Evolutionary conservation across 2,888 invertebrate species (phyloP).

Genomic region (Eristalis tenax): DNA sequence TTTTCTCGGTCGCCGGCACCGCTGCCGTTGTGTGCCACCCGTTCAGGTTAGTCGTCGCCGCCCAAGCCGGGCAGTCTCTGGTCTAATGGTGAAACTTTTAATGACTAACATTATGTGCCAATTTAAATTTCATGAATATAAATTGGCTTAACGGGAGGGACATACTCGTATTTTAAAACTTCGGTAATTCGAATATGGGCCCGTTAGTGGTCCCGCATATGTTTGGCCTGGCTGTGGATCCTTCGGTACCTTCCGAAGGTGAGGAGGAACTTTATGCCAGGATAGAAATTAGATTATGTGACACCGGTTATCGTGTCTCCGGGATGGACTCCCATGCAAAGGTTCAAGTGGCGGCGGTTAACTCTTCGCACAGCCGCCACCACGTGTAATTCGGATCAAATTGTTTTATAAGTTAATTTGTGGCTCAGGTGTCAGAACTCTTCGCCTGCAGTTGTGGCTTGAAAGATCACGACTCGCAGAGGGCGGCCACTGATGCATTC

Average conservation of each 20-base stretch:
- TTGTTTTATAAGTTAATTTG: constrained; percentile 6
- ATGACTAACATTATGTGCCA: constrained; percentile 66
- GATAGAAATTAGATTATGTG: constrained; percentile 52
- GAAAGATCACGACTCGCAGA: background rate
- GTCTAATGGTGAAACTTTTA: constrained; percentile 67
- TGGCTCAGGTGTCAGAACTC: background rate
- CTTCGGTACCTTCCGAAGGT: background rate
- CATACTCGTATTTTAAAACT: constrained; percentile 51
- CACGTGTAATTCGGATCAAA: background rate
- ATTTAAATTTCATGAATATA: constrained; percentile 70
- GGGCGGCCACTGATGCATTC: too few relatives aligned
- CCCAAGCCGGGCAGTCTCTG: background rate
- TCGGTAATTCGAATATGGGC: constrained; percentile 62
- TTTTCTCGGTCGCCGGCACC: background rate
- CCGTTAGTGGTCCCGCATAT: constrained; percentile 52
- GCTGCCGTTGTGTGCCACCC: background rate
- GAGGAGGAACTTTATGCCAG: constrained; percentile 41
- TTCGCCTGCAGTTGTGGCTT: too few relatives aligned
- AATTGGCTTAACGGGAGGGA: constrained; percentile 55
- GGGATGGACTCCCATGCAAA: background rate
- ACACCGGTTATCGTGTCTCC: background rate
- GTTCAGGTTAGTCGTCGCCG: background rate
- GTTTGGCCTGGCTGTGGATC: constrained; percentile 10
- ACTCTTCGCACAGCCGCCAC: background rate
- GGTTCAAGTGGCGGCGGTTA: background rate